Conservation (phyloP, 1,140 invertebrate species). For the fruit fly (Drosophila melanogaster) region DNA sequence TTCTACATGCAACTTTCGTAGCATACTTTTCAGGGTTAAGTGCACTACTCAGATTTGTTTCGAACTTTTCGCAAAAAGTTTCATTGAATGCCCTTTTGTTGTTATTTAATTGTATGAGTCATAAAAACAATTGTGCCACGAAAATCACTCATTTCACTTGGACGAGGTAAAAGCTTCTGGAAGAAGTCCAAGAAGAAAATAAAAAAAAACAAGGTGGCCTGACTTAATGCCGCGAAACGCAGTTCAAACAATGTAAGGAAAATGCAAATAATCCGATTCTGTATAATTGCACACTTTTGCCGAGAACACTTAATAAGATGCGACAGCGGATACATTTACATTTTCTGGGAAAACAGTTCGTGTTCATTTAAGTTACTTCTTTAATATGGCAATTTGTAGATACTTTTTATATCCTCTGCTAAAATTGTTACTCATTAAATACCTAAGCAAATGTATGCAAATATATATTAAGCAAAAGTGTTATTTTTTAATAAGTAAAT, state of each 20-base stretch:
- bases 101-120: slow-evolving; percentile 16
- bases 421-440: no score
- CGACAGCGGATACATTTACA: not conserved
- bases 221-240: slow-evolving; percentile 31
- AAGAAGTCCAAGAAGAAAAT: no score
- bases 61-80: not conserved
- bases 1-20: slow-evolving; percentile 33
- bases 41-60: not conserved
- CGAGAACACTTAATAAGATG: not conserved
- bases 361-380: not conserved
- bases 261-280: slow-evolving; percentile 4
- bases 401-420: not conserved
- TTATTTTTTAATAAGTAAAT: not conserved
- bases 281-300: not conserved
- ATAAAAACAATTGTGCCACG: slow-evolving; percentile 1
- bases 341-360: slow-evolving; percentile 4
- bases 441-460: no score
- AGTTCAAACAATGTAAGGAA: slow-evolving; percentile 11
- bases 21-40: slow-evolving; percentile 13
- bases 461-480: not conserved
- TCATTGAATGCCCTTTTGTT: not conserved
- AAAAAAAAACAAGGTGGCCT: slow-evolving; percentile 10
- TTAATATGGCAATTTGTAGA: not conserved
- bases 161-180: not conserved
- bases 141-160: not conserved